Evolutionary conservation across 92 coral and sea anemone genomes (phyloP), one percentile per base, ranked within the genome.

Genomic region (Porites divaricata): DNA sequence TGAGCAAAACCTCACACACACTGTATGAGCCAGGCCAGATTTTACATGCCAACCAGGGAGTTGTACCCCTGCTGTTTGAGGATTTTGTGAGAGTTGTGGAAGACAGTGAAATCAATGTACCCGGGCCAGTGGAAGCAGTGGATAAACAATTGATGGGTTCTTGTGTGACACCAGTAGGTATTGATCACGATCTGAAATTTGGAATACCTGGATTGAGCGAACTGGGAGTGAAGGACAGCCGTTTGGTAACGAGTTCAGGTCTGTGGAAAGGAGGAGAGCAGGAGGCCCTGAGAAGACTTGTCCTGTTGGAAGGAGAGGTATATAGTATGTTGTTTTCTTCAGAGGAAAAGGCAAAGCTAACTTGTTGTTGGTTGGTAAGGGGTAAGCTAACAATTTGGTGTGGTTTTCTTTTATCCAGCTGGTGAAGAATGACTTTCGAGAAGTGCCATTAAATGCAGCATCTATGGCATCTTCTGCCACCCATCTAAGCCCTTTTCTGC

Each of bases 191-290:
- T 21, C 54, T 67, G 28, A 71, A 63, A 12, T 86, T 62, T 68
- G 93, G 85, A 49, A 72, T 89, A 63, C 95, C 95, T 16, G 80
- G 57, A 35, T 64, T 92, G 57, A 85, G 69, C 49, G 95, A 95
- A 59, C 81, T 93, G 28, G 95, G 94, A 12, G 67, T 91, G 51
- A 84, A 89, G 69, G 90, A 74, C 49, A 76, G 61, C 28, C 68
- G 83, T 22, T 57, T 22, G 41, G 85, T 77, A 22, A 74, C 88
- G 61, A 86, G 88, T 64, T 63, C 26, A 62, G 63, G 51, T 21
- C 20, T 70, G 48, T 92, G 95, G 95, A 89, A 80, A 86, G 95
- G 95, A 73, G 95, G 95, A 66, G 95, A 92, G 74, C 80, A 50
- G 26, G 95, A 89, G 61, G 95, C 86, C n/a, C 67, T 92, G 35